phyloP scores from a whole-genome alignment of 2,113 vertebrate species.

The Oncorhynchus clarkii region DNA sequence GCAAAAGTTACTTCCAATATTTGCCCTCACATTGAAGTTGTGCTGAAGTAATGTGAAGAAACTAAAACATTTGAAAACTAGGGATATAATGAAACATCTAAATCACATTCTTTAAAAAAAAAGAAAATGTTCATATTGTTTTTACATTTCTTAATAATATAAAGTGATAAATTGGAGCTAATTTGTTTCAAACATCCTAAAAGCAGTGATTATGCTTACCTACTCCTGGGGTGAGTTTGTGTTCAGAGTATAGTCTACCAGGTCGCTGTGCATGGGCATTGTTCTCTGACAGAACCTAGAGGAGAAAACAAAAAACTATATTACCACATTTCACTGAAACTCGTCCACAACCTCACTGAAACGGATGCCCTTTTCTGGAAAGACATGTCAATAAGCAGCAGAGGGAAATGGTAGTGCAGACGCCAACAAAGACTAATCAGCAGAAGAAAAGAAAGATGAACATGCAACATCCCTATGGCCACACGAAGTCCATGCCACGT shows the following conservation, averaged over 20 bases:
- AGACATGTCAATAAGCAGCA: slow-evolving; percentile 87
- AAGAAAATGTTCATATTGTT: slow-evolving; percentile 5
- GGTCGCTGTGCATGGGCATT: slow-evolving; percentile 74
- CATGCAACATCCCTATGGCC: slow-evolving; percentile 83
- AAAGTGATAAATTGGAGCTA: neutral
- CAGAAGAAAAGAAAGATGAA: slow-evolving; percentile 55
- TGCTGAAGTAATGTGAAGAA: neutral
- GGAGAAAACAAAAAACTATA: slow-evolving; percentile 1
- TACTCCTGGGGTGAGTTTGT: slow-evolving; percentile 80
- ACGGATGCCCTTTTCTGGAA: slow-evolving; percentile 76
- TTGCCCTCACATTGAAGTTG: neutral
- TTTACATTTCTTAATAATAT: slow-evolving; percentile 16
- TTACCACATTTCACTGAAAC: neutral
- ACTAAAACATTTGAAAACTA: neutral
- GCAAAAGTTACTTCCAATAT: neutral
- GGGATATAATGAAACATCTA: neutral
- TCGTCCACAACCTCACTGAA: slow-evolving; percentile 60
- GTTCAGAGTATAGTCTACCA: slow-evolving; percentile 79
- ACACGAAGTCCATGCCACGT: slow-evolving; percentile 78
- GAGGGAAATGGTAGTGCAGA: slow-evolving; percentile 81
- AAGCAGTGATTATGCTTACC: slow-evolving; percentile 70
- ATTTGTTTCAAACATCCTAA: neutral
- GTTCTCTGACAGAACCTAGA: slow-evolving; percentile 83
- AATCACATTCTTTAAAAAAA: neutral
- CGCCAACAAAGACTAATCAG: slow-evolving; percentile 49